Base-by-base conservation (phyloP, 2,113 vertebrate genomes). In the Sebastes fasciatus region DNA sequence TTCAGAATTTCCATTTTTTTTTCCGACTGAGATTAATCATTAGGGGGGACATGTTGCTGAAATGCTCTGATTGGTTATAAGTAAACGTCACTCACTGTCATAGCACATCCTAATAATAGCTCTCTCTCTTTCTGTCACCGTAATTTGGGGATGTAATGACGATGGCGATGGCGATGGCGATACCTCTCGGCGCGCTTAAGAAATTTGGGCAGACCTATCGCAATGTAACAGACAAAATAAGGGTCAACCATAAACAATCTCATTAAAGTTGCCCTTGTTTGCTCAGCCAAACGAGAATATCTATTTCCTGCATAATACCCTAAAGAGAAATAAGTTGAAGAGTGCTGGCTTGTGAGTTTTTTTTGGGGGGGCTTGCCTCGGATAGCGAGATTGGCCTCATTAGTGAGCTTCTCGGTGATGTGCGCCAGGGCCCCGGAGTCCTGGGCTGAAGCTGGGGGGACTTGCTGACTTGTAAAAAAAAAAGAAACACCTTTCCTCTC, bases 381-480 rank as follows among this genome's bases (percentile, higher is more conserved):
- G 80, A 88, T 73, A 69, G 46, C 58, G 79, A 58, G 76, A 89
- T 77, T 88, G 80, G 85, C 82, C 89, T 91, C 92, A 92, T 93
- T 96, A 96, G 94, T 87, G 87, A 92, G 92, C 79, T 91, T 84
- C 84, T 84, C 10, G 21, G 83, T 82, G 80, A 73, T 84, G 79
- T 83, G 64, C 70, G 80, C 55, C 16, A 80, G 34, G 86, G 87
- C 85, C 80, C 70, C 5, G n/a, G 83, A 91, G 80, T 85, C 65
- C 62, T 65, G 82, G 83, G 76, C 79, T 68, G 68, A 80, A 82
- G 88, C 89, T 83, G 34, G 0, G 13, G 88, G 90, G 91, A 89
- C 85, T 91, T 95, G 92, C 93, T 95, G 94, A 95, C 93, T 92
- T 77, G 70, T 86, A 62, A 83, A 91, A 34, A 34, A 26, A 34